Evolutionary conservation across 2,113 vertebrate genomes (phyloP), one percentile per base, ranked within the genome.

Genomic region (western clawed frog (Xenopus tropicalis)): DNA sequence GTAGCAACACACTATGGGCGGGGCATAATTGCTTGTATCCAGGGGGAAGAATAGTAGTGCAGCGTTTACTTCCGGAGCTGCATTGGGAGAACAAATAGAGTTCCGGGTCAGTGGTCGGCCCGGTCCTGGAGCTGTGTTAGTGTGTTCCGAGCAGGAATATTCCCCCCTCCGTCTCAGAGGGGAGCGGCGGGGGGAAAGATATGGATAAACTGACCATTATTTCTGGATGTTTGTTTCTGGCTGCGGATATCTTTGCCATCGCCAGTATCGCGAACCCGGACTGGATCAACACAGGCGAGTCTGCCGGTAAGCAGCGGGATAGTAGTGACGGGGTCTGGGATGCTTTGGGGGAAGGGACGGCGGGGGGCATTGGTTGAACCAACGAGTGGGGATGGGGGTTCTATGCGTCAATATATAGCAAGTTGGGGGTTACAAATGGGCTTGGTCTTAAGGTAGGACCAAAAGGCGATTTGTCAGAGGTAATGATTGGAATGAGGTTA

Each of bases 161-260:
- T 66, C 72, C 72, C 64, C 72, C 72, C 71, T 74, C 72, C 72
- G 72, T 74, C 65, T 77, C 71, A 79, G 74, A 81, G 80, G 78
- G 76, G 76, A 78, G 54, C 82, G 74, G 87, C 83, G 87, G 86
- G 79, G 85, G 84, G 82, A 86, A 86, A 85, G 90, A 85, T 79
- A 97, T 98, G 95, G 95, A 98, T 92, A 97, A 96, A 90, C 91
- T 97, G 87, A 97, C 94, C 85, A 92, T 97, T 84, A 96, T 98
- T 80, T 97, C 95, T 91, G 94, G 94, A 91, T 98, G 95, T 82
- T 93, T 98, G 80, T 98, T 98, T 85, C 90, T 98, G 83, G 93
- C 94, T 66, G 95, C 95, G 37, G 94, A 98, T 88, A 94, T 98
- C 85, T 98, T 98, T 84, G 95, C 95, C 83, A 96, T 98, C 87